Evolutionary conservation across 2,797 vertebrate species (phyloP), one percentile per base, ranked within the genome.

Genomic region (Aphelocoma californica): DNA sequence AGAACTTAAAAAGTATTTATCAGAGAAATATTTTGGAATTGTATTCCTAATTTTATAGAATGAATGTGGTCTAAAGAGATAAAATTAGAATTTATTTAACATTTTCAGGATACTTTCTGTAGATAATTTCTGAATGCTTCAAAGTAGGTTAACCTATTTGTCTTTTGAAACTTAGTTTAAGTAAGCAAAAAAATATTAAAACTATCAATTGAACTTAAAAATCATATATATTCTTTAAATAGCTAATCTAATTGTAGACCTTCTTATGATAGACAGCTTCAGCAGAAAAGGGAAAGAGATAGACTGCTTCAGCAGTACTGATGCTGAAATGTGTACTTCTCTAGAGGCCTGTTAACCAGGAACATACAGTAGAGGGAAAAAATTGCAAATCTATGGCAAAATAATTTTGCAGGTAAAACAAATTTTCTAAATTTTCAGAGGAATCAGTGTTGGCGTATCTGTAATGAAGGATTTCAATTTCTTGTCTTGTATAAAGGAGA

Each of bases 301-400:
- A 64, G 36, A 36, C 7, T 91, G 18, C 38, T 95, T 78, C 42
- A 88, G 20, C 10, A 38, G 23, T 87, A 80, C 14, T 25, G 26
- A 42, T 74, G 56, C 5, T 71, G 57, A 88, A 32, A 70, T 42
- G 42, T 88, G 4, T 73, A 7, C 16, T 95, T 81, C 31, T 95
- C 47, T 57, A 90, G 91, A 85, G 64, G 44, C 16, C 90, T 92
- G 18, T 87, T 97, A 94, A 94, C 34, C 90, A 62, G 20, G 20
- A 56, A 26, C 6, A 60, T 10, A 57, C 0, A 78, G 18, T 70
- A 78, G 79, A 85, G 44, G 17, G 31, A 71, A 73, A 85, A 78
- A 80, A 40, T 4, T 70, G 4, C 65, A 92, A 67, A 19, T 36
- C 31, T 94, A 64, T 86, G 67, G 36, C 44, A 65, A 74, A 92